Percentiles rank a stretch among this genome's conserved stretches.
Conservation (phyloP, 2,888 invertebrate genomes). For the Sclerodermus sp. region DNA sequence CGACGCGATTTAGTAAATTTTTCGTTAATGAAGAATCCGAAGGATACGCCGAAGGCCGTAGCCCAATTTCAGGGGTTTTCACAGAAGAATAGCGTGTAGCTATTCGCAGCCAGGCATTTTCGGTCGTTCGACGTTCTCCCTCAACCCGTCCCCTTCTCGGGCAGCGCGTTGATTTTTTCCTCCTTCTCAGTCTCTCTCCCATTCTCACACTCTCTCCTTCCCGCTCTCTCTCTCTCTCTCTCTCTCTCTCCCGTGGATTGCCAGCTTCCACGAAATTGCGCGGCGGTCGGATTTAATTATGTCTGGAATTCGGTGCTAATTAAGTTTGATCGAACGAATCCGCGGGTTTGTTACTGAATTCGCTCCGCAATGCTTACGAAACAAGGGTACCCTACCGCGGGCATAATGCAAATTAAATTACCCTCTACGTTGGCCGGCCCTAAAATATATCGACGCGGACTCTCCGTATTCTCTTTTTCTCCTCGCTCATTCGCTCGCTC, state of each 20-base stretch:
- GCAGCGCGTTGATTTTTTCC: slow-evolving; percentile 4
- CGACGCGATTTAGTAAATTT: too few species aligned
- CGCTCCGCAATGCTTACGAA: slow-evolving; percentile 44
- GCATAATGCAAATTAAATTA: slow-evolving; percentile 49
- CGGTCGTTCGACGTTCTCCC: background rate
- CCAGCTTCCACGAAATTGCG: slow-evolving; percentile 33
- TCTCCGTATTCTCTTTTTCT: background rate
- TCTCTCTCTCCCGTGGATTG: slow-evolving; percentile 18
- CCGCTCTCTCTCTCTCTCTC: slow-evolving; percentile 10
- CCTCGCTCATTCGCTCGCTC: background rate
- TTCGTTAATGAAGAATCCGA: too few species aligned
- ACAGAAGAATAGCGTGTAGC: too few species aligned
- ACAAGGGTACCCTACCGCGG: slow-evolving; percentile 41
- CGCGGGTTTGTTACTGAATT: slow-evolving; percentile 48
- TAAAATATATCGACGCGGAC: slow-evolving; percentile 24
- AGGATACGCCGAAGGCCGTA: too few species aligned
- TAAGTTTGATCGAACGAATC: slow-evolving; percentile 54
- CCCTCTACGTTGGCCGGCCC: slow-evolving; percentile 27
- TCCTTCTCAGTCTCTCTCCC: background rate
- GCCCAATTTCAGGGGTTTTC: too few species aligned
- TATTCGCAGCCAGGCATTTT: too few species aligned
- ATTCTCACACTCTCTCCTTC: background rate
- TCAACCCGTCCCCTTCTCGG: background rate
- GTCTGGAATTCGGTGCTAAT: slow-evolving; percentile 53
- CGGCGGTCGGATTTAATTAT: slow-evolving; percentile 51